Evolutionary conservation across 2,888 invertebrate genomes (phyloP).

Genomic region (Baronia brevicornis): DNA sequence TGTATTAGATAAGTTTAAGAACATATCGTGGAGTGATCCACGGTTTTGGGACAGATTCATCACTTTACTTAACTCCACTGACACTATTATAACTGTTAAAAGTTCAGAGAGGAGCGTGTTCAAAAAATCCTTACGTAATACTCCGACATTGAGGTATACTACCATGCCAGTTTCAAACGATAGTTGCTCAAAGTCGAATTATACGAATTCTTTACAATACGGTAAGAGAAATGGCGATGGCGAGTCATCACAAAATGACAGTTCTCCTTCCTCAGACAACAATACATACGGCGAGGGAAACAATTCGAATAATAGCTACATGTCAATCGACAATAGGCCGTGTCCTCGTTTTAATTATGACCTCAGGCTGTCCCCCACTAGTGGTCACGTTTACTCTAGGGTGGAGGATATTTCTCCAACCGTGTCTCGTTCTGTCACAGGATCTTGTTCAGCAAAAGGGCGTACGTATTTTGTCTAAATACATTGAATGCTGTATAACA

Average conservation of each 20-base stretch:
- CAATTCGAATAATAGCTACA: slow-evolving; percentile 80
- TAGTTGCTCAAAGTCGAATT: slow-evolving; percentile 74
- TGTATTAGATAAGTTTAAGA: slow-evolving; percentile 75
- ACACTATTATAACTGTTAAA: slow-evolving; percentile 69
- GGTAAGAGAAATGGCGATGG: slow-evolving; percentile 62
- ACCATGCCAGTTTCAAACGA: slow-evolving; percentile 74
- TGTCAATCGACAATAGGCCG: slow-evolving; percentile 77
- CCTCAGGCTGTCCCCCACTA: slow-evolving; percentile 69
- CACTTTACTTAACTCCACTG: slow-evolving; percentile 83
- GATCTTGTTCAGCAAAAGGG: slow-evolving; percentile 50
- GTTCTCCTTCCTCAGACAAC: slow-evolving; percentile 70
- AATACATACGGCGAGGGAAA: slow-evolving; percentile 80
- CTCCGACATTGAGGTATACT: slow-evolving; percentile 70
- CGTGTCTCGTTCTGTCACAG: slow-evolving; percentile 54
- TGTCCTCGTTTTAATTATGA: slow-evolving; percentile 75
- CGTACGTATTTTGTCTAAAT: slow-evolving; percentile 67
- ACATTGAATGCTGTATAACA: slow-evolving; percentile 20
- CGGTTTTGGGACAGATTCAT: slow-evolving; percentile 91
- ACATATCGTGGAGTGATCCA: slow-evolving; percentile 84
- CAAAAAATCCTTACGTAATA: slow-evolving; percentile 66
- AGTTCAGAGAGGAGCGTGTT: slow-evolving; percentile 65
- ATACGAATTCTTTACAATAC: slow-evolving; percentile 65
- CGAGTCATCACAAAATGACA: slow-evolving; percentile 75
- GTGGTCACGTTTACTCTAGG: slow-evolving; percentile 71
- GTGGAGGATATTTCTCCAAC: slow-evolving; percentile 68